Conservation (phyloP, 2,888 invertebrate species). For the Charanyca ferruginea region DNA sequence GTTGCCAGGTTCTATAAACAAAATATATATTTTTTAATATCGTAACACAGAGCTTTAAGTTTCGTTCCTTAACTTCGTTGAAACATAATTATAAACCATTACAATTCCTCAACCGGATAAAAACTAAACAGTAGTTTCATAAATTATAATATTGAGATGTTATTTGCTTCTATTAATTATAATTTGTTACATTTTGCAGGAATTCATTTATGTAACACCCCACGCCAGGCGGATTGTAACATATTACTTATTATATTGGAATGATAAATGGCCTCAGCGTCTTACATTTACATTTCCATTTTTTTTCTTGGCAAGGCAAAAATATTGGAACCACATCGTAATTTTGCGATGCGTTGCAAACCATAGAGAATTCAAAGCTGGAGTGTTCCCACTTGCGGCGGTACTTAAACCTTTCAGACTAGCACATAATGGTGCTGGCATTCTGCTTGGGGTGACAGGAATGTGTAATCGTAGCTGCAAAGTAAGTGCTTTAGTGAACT, state of each 20-base stretch:
- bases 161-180: not conserved
- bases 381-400: conserved; percentile 12
- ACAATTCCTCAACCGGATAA: too few relatives aligned
- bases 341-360: conserved; percentile 1
- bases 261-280: too few relatives aligned
- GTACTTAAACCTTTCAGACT: not conserved
- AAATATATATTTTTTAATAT: not conserved
- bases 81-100: too few relatives aligned
- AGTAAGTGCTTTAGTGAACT: not conserved
- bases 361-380: conserved; percentile 5
- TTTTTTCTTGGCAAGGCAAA: too few relatives aligned
- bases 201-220: too few relatives aligned
- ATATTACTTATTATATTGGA: too few relatives aligned
- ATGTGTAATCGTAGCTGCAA: conserved; percentile 1
- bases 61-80: conserved; percentile 7
- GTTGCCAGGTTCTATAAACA: conserved; percentile 2
- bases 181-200: not conserved
- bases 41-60: not conserved
- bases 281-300: too few relatives aligned
- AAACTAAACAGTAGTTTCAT: not conserved
- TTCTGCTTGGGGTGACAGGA: not conserved
- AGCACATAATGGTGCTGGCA: not conserved
- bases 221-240: too few relatives aligned
- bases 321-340: too few relatives aligned
- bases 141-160: not conserved